These are phyloP conservation scores for Oreamnos americanus DNA, from an alignment of 2,113 vertebrate genomes.

Conservation along the genomic window DNA sequence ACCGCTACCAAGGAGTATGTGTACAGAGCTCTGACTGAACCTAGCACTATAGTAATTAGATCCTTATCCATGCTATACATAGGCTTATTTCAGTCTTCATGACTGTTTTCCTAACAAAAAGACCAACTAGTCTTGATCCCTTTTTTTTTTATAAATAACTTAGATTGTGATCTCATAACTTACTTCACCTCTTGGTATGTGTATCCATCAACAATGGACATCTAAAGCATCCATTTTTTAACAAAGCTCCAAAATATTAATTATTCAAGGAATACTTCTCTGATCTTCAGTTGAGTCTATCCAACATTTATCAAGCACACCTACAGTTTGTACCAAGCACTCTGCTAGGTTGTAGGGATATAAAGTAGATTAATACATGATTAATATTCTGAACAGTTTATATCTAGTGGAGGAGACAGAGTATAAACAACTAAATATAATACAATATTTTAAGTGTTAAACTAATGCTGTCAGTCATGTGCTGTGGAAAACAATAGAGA, in stretches of 20 bases:
- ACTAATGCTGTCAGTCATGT: not conserved
- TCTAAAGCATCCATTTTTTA: not conserved
- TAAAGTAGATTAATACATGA: not conserved
- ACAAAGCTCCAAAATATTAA: not conserved
- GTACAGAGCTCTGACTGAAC: not conserved
- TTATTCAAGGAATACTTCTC: not conserved
- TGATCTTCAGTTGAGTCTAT: not conserved
- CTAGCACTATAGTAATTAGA: not conserved
- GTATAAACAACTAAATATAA: slow-evolving; percentile 2
- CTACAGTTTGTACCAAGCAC: not conserved
- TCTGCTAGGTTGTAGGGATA: not conserved
- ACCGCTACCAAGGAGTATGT: not conserved
- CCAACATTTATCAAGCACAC: not conserved
- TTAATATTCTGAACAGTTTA: not conserved
- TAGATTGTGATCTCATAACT: not conserved
- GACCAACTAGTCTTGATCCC: not conserved
- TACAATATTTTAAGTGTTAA: not conserved
- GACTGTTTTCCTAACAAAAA: not conserved
- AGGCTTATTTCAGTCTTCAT: not conserved
- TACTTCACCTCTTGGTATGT: not conserved
- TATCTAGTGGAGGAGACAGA: not conserved
- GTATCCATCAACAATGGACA: not conserved
- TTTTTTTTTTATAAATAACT: not conserved
- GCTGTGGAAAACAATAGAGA: not conserved
- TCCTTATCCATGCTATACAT: not conserved